phyloP scores from a whole-genome alignment of 2,888 invertebrate genomes.

The Molorchus minor region DNA sequence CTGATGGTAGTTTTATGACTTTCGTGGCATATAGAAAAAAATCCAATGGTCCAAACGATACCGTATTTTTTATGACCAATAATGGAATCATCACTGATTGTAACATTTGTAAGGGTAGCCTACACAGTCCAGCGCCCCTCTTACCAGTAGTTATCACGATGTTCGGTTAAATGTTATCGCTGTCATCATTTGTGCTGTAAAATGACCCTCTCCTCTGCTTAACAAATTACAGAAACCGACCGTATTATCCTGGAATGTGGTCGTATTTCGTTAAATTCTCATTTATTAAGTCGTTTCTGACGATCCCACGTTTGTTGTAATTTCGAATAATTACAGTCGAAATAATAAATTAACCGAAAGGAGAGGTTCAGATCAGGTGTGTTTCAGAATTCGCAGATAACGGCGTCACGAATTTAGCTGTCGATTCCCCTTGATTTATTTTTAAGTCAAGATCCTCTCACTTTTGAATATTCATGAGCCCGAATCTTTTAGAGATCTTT shows the following conservation, averaged over 20 bases:
- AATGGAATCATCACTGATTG: too few species aligned
- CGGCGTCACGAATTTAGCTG: slow-evolving; percentile 24
- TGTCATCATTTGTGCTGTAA: too few species aligned
- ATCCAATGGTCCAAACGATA: too few species aligned
- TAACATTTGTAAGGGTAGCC: too few species aligned
- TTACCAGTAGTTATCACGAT: too few species aligned
- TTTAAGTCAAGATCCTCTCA: slow-evolving; percentile 19
- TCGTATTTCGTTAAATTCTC: slow-evolving; percentile 10
- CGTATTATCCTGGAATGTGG: slow-evolving; percentile 2
- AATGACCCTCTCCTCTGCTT: not conserved
- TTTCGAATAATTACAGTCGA: slow-evolving; percentile 12
- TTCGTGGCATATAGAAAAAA: too few species aligned
- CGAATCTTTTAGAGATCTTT: slow-evolving; percentile 13
- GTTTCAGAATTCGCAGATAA: slow-evolving; percentile 32
- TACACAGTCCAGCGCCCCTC: too few species aligned
- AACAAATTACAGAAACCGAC: slow-evolving; percentile 6
- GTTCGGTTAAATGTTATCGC: too few species aligned
- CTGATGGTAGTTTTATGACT: too few species aligned
- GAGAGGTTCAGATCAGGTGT: slow-evolving; percentile 14
- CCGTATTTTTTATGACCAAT: too few species aligned
- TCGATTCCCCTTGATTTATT: slow-evolving; percentile 24
- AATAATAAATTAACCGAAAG: slow-evolving; percentile 13
- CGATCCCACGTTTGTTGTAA: slow-evolving; percentile 21
- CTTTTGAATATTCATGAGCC: slow-evolving; percentile 25
- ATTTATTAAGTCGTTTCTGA: slow-evolving; percentile 12